These are phyloP conservation scores for Micronisus gabar DNA, from an alignment of 2,113 vertebrate genomes.

Conservation along the genomic window DNA sequence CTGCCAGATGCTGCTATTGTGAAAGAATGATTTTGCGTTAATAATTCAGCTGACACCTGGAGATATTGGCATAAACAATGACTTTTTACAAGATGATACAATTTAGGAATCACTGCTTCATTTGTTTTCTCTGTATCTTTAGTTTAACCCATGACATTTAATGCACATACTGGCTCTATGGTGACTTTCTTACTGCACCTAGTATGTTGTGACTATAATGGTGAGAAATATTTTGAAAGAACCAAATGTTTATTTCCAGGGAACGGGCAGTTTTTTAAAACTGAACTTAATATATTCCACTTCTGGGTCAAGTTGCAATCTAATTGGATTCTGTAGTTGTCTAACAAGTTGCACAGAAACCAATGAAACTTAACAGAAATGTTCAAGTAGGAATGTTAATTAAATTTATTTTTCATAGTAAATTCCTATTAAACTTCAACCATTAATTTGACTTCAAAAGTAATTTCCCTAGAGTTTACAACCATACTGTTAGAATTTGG, in stretches of 20 bases:
- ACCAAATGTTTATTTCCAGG: slow-evolving; percentile 13
- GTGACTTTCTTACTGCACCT: slow-evolving; percentile 50
- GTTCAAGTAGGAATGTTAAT: neutral
- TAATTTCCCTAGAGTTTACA: neutral
- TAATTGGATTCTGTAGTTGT: neutral
- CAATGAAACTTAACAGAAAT: neutral
- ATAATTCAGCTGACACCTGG: slow-evolving; percentile 89
- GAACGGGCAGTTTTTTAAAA: neutral
- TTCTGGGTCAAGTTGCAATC: neutral
- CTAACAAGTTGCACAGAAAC: neutral
- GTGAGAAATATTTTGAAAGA: neutral
- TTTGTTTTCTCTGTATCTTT: slow-evolving; percentile 77
- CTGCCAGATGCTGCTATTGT: slow-evolving; percentile 78
- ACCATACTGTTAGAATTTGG: neutral
- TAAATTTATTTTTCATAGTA: neutral
- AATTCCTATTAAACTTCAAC: neutral
- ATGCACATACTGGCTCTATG: slow-evolving; percentile 48
- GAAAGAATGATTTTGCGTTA: slow-evolving; percentile 74
- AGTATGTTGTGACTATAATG: neutral
- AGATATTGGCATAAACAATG: slow-evolving; percentile 92
- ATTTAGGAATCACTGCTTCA: slow-evolving; percentile 81
- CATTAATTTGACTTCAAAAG: neutral
- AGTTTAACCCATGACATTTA: slow-evolving; percentile 65
- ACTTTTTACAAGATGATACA: slow-evolving; percentile 89
- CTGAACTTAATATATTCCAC: neutral